Percentiles rank a stretch among this genome's conserved stretches.
phyloP scores from a whole-genome alignment of 2,113 vertebrate species.

The Axis porcinus region DNA sequence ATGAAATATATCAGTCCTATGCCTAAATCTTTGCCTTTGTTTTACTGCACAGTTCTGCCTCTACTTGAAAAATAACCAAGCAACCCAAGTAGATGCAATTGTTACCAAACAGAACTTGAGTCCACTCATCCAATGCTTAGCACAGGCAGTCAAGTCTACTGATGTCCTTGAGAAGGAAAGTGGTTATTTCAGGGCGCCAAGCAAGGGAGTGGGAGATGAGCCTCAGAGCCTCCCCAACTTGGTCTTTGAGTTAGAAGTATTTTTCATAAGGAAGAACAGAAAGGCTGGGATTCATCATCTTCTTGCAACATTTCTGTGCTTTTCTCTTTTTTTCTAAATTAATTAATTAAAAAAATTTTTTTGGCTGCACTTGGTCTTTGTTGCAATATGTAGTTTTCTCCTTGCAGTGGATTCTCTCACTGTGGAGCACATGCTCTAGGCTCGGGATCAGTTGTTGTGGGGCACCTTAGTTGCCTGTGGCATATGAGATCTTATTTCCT shows the following conservation, averaged over 20 bases:
- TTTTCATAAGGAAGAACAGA: not conserved
- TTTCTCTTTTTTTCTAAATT: not conserved
- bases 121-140: not conserved
- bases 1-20: accelerated
- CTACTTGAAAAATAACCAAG: not conserved
- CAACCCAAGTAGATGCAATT: not conserved
- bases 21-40: not conserved
- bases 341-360: not conserved
- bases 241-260: not conserved
- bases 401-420: not conserved
- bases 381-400: not conserved
- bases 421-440: not conserved
- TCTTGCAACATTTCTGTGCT: not conserved
- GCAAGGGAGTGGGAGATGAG: not conserved
- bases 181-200: not conserved
- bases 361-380: not conserved
- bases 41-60: not conserved
- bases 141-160: not conserved
- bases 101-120: not conserved
- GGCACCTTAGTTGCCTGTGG: not conserved
- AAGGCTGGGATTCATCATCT: not conserved
- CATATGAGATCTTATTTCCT: not conserved
- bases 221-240: not conserved
- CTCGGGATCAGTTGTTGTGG: not conserved
- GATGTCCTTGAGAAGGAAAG: not conserved